phyloP scores from a whole-genome alignment of 2,888 invertebrate species.

The Lordiphosa fenestrarum region DNA sequence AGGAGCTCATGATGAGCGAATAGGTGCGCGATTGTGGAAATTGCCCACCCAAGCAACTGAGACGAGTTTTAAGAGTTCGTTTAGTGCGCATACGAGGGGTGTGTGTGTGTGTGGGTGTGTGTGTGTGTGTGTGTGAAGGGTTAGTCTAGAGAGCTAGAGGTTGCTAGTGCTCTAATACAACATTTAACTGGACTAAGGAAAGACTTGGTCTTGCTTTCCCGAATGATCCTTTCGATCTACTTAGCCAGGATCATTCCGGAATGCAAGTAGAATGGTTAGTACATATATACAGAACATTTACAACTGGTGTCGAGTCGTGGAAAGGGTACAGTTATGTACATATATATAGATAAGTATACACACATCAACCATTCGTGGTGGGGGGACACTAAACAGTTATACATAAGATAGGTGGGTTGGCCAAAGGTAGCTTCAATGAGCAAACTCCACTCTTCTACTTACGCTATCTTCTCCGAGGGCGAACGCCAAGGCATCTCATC shows the following conservation, averaged over 20 bases:
- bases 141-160: background rate
- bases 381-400: background rate
- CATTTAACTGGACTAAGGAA: background rate
- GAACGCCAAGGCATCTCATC: conserved; percentile 95
- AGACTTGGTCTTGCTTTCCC: background rate
- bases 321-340: conserved; percentile 30
- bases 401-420: background rate
- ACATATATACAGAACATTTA: conserved; percentile 13
- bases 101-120: background rate
- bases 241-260: background rate
- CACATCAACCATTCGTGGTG: no score
- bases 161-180: conserved; percentile 11
- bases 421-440: background rate
- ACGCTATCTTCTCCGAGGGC: conserved; percentile 95
- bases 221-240: background rate
- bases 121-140: background rate
- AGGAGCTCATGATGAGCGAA: conserved; percentile 81
- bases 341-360: conserved; percentile 7
- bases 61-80: conserved; percentile 22
- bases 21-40: conserved; percentile 81
- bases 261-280: conserved; percentile 4
- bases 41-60: conserved; percentile 79
- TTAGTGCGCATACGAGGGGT: conserved; percentile 25
- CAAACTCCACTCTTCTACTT: conserved; percentile 80
- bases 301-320: background rate